Evolutionary conservation across 2,113 vertebrate species (phyloP), one percentile per base, ranked within the genome.

Genomic region (Glaucidium brasilianum): DNA sequence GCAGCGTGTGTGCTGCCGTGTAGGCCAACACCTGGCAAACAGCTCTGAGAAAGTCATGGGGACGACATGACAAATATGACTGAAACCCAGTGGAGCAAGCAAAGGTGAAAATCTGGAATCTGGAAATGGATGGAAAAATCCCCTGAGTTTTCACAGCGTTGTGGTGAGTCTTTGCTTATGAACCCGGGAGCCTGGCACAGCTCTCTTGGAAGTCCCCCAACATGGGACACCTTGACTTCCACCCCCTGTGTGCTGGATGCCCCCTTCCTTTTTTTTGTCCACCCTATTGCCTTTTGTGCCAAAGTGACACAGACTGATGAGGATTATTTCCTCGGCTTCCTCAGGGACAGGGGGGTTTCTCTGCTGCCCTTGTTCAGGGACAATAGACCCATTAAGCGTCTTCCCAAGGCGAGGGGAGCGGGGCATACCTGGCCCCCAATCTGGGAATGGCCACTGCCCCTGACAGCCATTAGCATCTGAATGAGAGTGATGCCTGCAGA

Each of bases 311-410:
- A 95, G 90, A 94, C 90, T 80, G 96, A 96, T 95, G 94, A 80
- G 91, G 95, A 97, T 97, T 97, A 97, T 91, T 96, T 92, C 86
- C 91, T 92, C 62, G 37, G 90, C 91, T 97, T 97, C 96, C 96
- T 94, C 91, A 5, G 92, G 97, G 92, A 88, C 79, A 79, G 85
- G 74, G 43, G 68, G 35, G 10, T 14, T 95, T 94, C 74, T 90
- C 95, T 62, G 12, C 74, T 68, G 77, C 92, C 78, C 68, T 92
- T 94, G 94, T 82, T 90, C 79, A 3, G 78, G 92, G 76, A 97
- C 95, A 97, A 97, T 85, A 59, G 87, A 30, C 6, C 94, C 94
- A 95, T 97, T 87, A 96, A 94, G 85, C 8, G 4, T 77, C 90
- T 68, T 92, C 87, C 69, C 80, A 16, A 63, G 78, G 47, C 78